Evolutionary conservation across 2,797 vertebrate species (phyloP).

Genomic region (Sus cebifrons): DNA sequence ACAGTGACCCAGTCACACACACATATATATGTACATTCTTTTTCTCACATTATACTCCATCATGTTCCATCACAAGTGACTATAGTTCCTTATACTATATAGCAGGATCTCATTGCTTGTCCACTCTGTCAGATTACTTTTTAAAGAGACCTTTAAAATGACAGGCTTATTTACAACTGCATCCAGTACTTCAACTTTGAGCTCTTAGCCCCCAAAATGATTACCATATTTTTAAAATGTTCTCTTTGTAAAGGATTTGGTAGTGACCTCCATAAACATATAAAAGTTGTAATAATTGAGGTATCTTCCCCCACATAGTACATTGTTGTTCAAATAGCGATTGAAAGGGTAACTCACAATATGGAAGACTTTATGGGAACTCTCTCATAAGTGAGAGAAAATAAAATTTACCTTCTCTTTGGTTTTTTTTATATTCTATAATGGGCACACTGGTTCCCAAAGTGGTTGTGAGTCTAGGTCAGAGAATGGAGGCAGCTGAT

Average conservation of each 20-base stretch:
- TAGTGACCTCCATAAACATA: background rate
- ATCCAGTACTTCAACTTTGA: background rate
- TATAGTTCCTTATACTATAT: too few species aligned
- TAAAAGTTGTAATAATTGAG: background rate
- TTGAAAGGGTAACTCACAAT: background rate
- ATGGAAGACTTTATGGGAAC: background rate
- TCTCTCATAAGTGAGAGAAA: background rate
- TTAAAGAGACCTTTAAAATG: conserved; percentile 43
- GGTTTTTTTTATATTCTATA: background rate
- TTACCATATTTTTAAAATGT: background rate
- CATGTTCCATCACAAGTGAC: too few species aligned
- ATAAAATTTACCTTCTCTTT: background rate
- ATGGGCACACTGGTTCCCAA: background rate
- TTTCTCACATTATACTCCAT: too few species aligned
- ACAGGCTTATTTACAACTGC: background rate
- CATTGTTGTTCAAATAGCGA: conserved; percentile 3
- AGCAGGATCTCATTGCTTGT: too few species aligned
- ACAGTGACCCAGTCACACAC: too few species aligned
- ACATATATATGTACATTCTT: too few species aligned
- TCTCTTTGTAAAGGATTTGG: background rate
- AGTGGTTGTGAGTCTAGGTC: background rate
- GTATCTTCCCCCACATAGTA: background rate
- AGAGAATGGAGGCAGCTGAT: background rate
- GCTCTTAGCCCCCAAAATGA: background rate
- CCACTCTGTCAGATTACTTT: background rate